Percentiles rank a stretch among this genome's conserved stretches.
phyloP scores from a whole-genome alignment of 2,113 vertebrate species.

The Sterna hirundo region DNA sequence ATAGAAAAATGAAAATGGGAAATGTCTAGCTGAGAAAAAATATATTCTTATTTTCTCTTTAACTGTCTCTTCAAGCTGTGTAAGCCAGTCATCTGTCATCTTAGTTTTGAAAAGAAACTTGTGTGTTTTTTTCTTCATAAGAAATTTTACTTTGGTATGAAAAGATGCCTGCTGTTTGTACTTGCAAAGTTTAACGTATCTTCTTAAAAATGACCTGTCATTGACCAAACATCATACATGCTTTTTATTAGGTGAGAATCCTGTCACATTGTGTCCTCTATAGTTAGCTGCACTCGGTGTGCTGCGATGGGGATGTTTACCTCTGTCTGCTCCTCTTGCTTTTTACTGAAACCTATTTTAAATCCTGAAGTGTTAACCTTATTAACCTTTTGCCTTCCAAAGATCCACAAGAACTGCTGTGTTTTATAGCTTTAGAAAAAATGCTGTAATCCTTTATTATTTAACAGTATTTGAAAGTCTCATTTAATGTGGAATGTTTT shows the following conservation, averaged over 20 bases:
- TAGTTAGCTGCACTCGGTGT: not conserved
- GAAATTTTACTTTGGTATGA: not conserved
- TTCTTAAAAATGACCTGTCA: not conserved
- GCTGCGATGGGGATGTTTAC: not conserved
- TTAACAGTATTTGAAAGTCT: not conserved
- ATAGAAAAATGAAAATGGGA: constrained; percentile 4
- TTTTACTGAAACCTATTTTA: not conserved
- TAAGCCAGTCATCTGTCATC: not conserved
- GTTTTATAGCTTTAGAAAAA: not conserved
- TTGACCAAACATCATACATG: not conserved
- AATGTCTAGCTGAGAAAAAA: not conserved
- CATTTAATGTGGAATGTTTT: not conserved
- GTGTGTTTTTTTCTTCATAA: not conserved
- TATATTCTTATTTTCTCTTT: not conserved
- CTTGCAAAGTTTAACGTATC: not conserved
- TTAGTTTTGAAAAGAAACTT: constrained; percentile 7
- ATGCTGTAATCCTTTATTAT: not conserved
- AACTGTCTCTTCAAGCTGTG: not conserved
- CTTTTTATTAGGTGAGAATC: not conserved
- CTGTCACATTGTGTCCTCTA: not conserved
- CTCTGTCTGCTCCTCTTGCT: not conserved
- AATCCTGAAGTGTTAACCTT: not conserved
- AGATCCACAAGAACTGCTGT: not conserved
- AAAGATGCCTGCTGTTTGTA: not conserved
- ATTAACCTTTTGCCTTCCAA: not conserved